These are phyloP conservation scores for Euura saliciscinereae DNA, from an alignment of 1,140 invertebrate species.

Conservation along the genomic window DNA sequence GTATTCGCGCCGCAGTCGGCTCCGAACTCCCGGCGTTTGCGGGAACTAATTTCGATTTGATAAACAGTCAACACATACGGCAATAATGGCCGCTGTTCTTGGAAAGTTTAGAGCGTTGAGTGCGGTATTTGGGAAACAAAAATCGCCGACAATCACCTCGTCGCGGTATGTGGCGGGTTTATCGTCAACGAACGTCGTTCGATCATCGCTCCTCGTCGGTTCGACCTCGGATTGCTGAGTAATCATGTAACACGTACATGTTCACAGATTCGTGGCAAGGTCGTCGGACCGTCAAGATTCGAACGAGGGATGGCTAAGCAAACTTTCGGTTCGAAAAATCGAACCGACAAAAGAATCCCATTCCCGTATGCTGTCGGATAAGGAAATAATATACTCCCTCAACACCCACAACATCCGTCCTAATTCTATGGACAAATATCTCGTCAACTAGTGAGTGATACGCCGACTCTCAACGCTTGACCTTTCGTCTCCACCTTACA, in stretches of 20 bases:
- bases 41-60: conserved; percentile 2
- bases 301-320: conserved; percentile 86
- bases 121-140: conserved; percentile 39
- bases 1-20: too few relatives aligned
- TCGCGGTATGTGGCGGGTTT: conserved; percentile 33
- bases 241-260: background rate
- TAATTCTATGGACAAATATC: conserved; percentile 83
- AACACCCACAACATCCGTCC: conserved; percentile 94
- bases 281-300: conserved; percentile 60
- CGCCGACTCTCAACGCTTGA: background rate
- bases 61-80: background rate
- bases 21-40: background rate
- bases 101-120: conserved; percentile 37
- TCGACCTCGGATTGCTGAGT: background rate
- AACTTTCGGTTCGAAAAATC: conserved; percentile 87
- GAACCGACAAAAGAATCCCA: conserved; percentile 95
- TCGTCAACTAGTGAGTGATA: conserved; percentile 88
- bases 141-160: conserved; percentile 31
- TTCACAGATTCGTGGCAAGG: conserved; percentile 43
- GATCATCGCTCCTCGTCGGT: conserved; percentile 17
- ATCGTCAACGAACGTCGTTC: conserved; percentile 9
- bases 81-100: conserved; percentile 45
- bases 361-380: conserved; percentile 92
- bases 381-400: conserved; percentile 92
- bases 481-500: background rate